Percentiles rank a stretch among this genome's conserved stretches.
Evolutionary conservation across 2,888 invertebrate species (phyloP).

Genomic region (Buathra laborator): DNA sequence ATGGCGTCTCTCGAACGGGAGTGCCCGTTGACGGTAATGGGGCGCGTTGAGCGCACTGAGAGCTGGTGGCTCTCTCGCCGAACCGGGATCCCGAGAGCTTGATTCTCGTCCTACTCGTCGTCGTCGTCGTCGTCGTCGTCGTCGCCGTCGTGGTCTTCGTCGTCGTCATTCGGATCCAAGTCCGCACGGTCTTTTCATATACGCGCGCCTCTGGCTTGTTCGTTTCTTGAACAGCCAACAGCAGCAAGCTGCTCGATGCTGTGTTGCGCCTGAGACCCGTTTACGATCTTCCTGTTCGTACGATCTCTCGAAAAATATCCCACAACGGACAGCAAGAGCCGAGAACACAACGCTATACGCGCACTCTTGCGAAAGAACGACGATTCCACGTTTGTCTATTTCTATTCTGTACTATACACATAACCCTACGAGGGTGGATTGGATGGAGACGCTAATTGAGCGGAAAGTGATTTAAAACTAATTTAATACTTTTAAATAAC

Average conservation of each 20-base stretch:
- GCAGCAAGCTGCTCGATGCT: slow-evolving; percentile 7
- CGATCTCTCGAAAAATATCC: slow-evolving; percentile 60
- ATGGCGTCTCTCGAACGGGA: slow-evolving; percentile 74
- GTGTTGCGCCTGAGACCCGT: slow-evolving; percentile 54
- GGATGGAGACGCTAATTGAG: slow-evolving; percentile 22
- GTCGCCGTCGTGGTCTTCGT: slow-evolving; percentile 22
- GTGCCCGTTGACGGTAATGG: slow-evolving; percentile 75
- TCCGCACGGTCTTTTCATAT: neutral
- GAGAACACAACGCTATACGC: slow-evolving; percentile 3
- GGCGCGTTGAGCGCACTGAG: slow-evolving; percentile 53
- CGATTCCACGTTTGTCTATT: slow-evolving; percentile 36
- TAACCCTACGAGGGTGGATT: neutral
- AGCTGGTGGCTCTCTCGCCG: slow-evolving; percentile 44
- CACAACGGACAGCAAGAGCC: slow-evolving; percentile 5
- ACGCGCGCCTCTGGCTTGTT: slow-evolving; percentile 26
- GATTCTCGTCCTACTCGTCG: slow-evolving; percentile 26
- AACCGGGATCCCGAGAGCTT: slow-evolving; percentile 59
- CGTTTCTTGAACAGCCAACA: slow-evolving; percentile 33
- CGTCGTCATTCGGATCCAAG: slow-evolving; percentile 12
- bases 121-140: slow-evolving; percentile 31
- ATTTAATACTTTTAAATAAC: neutral
- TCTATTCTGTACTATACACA: neutral
- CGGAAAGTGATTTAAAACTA: neutral
- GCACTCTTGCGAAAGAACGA: slow-evolving; percentile 43
- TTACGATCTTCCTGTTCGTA: slow-evolving; percentile 72